Conservation (phyloP, 2,888 invertebrate genomes). For the Hypena proboscidalis region DNA sequence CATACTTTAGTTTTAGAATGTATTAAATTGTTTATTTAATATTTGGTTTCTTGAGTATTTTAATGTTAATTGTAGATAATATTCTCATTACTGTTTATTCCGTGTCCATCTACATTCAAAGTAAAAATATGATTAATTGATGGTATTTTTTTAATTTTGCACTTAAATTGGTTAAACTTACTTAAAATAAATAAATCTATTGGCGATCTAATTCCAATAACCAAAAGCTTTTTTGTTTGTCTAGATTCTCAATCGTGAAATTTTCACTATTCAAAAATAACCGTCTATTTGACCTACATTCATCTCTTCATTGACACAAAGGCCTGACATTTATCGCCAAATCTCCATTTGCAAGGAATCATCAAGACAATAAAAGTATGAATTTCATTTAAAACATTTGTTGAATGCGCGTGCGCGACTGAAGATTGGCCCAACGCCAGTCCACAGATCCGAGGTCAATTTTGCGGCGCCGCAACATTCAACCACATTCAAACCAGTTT, state of each 20-base stretch:
- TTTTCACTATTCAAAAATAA: constrained; percentile 5
- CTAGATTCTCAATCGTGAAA: fast-evolving
- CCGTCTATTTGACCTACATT: constrained; percentile 8
- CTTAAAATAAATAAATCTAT: too few relatives aligned
- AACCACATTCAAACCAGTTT: constrained; percentile 72
- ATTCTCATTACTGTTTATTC: too few relatives aligned
- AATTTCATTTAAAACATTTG: constrained; percentile 34
- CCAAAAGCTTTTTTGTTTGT: too few relatives aligned
- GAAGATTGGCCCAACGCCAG: constrained; percentile 68
- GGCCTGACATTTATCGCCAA: constrained; percentile 17
- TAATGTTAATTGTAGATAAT: too few relatives aligned
- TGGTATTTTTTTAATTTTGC: too few relatives aligned
- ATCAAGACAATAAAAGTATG: constrained; percentile 51
- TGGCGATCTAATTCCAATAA: too few relatives aligned
- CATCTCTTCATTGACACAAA: constrained; percentile 4
- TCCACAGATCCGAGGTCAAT: constrained; percentile 64
- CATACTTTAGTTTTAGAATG: too few relatives aligned
- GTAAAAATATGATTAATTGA: too few relatives aligned
- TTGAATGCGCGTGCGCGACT: constrained; percentile 63
- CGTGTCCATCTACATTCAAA: too few relatives aligned
- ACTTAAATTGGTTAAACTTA: too few relatives aligned
- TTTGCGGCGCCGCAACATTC: constrained; percentile 72
- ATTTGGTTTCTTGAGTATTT: too few relatives aligned
- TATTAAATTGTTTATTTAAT: too few relatives aligned
- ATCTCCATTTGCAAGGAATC: constrained; percentile 29